Conservation (phyloP, 1,140 invertebrate genomes). For the Lordiphosa collinella region DNA sequence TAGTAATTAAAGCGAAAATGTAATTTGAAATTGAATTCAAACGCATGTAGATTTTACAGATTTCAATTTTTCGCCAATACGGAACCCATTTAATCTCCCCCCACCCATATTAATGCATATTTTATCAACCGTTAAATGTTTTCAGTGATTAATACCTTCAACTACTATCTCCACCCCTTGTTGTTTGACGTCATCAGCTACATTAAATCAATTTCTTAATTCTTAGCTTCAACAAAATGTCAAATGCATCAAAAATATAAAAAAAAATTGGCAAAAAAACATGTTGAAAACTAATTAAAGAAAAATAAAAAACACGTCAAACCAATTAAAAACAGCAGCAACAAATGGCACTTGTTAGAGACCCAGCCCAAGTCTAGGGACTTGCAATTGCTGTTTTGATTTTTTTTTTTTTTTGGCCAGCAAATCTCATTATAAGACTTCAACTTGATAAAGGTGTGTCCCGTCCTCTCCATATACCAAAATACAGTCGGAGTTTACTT, state of each 20-base stretch:
- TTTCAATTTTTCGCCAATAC: no score
- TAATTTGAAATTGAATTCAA: no score
- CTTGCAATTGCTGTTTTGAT: slow-evolving; percentile 11
- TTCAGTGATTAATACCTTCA: no score
- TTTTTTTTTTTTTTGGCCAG: not conserved
- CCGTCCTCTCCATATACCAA: not conserved
- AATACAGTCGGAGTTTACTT: slow-evolving; percentile 37
- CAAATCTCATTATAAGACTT: slow-evolving; percentile 10
- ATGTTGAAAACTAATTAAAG: slow-evolving; percentile 30
- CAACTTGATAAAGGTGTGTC: slow-evolving; percentile 36
- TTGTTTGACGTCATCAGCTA: slow-evolving; percentile 9
- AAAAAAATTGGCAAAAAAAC: slow-evolving; percentile 5
- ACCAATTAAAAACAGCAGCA: slow-evolving; percentile 55
- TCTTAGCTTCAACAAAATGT: slow-evolving; percentile 43
- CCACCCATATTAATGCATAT: no score
- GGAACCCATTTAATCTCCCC: no score
- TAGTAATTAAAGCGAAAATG: no score
- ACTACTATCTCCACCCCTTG: no score
- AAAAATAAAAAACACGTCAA: slow-evolving; percentile 31
- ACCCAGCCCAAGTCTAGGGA: slow-evolving; percentile 47
- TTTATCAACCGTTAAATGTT: no score
- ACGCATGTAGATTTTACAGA: no score
- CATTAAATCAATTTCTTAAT: slow-evolving; percentile 14
- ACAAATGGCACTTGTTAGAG: slow-evolving; percentile 57
- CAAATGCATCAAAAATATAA: slow-evolving; percentile 41